Evolutionary conservation across 53 echinoderm and acorn worm species (phyloP), one percentile per base, ranked within the genome.

Genomic region (Hippasteria phrygiana): DNA sequence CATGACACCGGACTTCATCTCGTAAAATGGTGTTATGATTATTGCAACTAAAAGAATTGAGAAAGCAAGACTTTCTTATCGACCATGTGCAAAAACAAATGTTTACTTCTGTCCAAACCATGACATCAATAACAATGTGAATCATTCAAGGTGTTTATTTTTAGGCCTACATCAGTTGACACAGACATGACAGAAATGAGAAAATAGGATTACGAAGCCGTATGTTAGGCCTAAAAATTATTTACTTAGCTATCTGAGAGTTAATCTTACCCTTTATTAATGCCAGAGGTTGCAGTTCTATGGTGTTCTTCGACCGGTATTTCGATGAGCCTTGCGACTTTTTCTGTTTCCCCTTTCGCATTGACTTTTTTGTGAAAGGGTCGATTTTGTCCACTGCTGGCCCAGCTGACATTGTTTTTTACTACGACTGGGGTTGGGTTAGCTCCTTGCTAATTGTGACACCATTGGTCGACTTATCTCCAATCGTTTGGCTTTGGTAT

Each of bases 331-430:
- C 98, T 89, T 98, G 98, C 33, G 98, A 98, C 75, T 98, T 98
- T 89, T 98, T 98, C 90, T 98, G 98, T 90, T 98, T 98, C 82
- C 98, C 98, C 93, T 98, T 98, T 62, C 98, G 91, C 80, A 98
- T 79, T 39, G 98, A 98, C 84, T 98, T 98, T 89, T 98, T 98
- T 88, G 86, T 91, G 87, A 98, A 98, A 83, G 98, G 98, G 89
- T 98, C 98, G 73, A 98, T 98, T 93, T 95, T 98, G 91, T 98
- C 98, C 51, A 94, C 89, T 67, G 92, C 98, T 74, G 98, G 96
- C 80, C 94, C 94, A 92, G 97, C 95, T 94, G 96, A 94, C 96
- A 96, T 96, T 92, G 92, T 96, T 70, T 87, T 75, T 64, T 55
- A 91, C 91, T 69, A 85, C 85, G 71, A 85, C 64, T 85, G 85